Evolutionary conservation across 2,888 invertebrate species (phyloP), one percentile per base, ranked within the genome.

Genomic region (Sesia apiformis): DNA sequence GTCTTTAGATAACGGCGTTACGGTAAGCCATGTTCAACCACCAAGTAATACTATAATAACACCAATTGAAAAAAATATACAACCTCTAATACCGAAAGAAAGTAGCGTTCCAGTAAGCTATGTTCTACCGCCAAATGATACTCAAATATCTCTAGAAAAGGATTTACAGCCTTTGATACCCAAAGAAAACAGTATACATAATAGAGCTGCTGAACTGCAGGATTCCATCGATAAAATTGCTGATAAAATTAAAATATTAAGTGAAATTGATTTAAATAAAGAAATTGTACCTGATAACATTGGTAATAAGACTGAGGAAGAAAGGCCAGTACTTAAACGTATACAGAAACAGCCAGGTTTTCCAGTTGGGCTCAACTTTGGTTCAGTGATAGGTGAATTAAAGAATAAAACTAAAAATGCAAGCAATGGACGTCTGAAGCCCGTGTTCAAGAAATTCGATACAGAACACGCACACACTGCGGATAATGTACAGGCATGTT

Each of bases 391-490:
- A 55, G 89, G 89, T 46, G 89, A 89, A 62, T 65, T 89, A 58
- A 88, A 83, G 63, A 78, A 72, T 57, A 88, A 84, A 72, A 88
- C 89, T 1, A 79, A 74, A 57, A 84, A 84, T 58, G 70, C 72
- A 4, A 70, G 68, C 56, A 81, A 77, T 56, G 83, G 81, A 5
- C 78, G 78, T 51, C 65, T 86, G 38, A 88, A 87, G 64, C 88
- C 89, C 3, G 88, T 89, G 52, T 88, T 89, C 63, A 84, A 77
- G 70, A 88, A 88, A 63, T 87, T 88, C 57, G 85, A 85, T 57
- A 59, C 70, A 42, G 85, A 81, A 57, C 84, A 84, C 57, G 59
- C 70, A 41, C 84, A 81, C 60, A 60, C 66, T 42, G 72, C 76
- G 61, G 80, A 81, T 56, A 69, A 72, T 58, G 62, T 60, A 55